phyloP scores from a whole-genome alignment of 1,140 invertebrate genomes.

The Drosophila takahashii region DNA sequence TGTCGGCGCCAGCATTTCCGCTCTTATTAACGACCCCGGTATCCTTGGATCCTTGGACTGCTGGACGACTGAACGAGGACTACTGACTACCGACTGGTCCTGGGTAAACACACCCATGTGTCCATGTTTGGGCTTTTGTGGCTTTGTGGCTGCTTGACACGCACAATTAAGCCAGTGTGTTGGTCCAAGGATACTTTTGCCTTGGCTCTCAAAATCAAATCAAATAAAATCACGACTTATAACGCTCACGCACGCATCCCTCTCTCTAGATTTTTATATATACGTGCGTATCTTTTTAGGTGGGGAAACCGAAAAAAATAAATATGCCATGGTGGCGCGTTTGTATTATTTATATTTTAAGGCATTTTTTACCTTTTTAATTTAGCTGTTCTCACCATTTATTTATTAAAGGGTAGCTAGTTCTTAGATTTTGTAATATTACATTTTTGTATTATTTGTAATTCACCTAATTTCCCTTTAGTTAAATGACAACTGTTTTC shows the following conservation, averaged over 20 bases:
- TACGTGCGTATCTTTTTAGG: not conserved
- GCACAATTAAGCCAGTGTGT: slow-evolving; percentile 70
- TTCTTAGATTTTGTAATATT: too few species aligned
- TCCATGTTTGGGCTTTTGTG: slow-evolving; percentile 36
- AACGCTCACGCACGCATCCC: slow-evolving; percentile 60
- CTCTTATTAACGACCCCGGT: slow-evolving; percentile 66
- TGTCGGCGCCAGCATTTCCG: slow-evolving; percentile 82
- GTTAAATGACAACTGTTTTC: not conserved
- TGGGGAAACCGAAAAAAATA: not conserved
- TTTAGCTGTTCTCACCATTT: too few species aligned
- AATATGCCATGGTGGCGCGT: slow-evolving; percentile 7
- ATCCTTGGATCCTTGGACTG: slow-evolving; percentile 11
- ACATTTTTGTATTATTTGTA: too few species aligned
- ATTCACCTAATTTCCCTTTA: too few species aligned
- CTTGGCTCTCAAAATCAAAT: slow-evolving; percentile 62
- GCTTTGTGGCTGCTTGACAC: slow-evolving; percentile 69
- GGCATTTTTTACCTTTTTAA: too few species aligned
- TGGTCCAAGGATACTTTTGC: slow-evolving; percentile 38
- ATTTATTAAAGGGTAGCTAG: too few species aligned
- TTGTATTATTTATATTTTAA: slow-evolving; percentile 18
- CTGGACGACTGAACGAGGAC: not conserved
- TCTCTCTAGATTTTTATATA: not conserved
- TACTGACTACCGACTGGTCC: not conserved
- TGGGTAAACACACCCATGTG: slow-evolving; percentile 64
- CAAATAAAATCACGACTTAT: slow-evolving; percentile 77